Evolutionary conservation across 1,140 invertebrate genomes (phyloP), one percentile per base, ranked within the genome.

Genomic region (Brachionus asplanchnoidis): DNA sequence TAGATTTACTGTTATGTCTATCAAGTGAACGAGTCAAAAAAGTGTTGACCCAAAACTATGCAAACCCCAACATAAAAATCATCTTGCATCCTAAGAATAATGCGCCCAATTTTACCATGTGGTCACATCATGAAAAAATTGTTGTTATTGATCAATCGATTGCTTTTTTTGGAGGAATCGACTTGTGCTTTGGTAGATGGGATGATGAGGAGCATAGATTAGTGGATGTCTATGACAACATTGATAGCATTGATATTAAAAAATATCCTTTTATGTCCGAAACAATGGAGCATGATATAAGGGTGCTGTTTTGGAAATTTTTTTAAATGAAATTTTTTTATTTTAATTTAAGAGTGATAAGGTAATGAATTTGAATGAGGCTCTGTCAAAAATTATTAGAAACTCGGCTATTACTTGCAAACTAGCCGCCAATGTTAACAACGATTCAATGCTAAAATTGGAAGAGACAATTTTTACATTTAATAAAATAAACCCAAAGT

Each of bases 121-220:
- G 97, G 97, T 96, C 97, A 2, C 97, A 99, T 91, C 97, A 99
- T 89, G 97, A 99, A 89, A 99, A 99, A 90, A 93, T 97, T 12
- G 95, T 99, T 1, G 93, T 95, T 17, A 92, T 99, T 0, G 97
- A 99, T 91, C 97, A 99, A 89, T 93, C 92, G 8, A 93, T 95
- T 86, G 96, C 96, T 11, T 99, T 98, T 90, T 89, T 98, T 7
- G 96, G 97, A n/a, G 97, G 97, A 7, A 93, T 99, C 70, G 97
- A 98, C 91, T 91, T 98, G 3, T 98, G 96, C 88, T 99, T 97
- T 88, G 97, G 92, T 17, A 87, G 92, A 75, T 93, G 92, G 92
- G 92, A 93, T 88, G 90, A 92, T 86, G 88, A 89, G 46, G 85
- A 56, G n/a, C 53, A 79, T 56, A 17, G 53, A 20, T 26, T 56